These are phyloP conservation scores for Epicampocera succincta DNA, from an alignment of 2,888 invertebrate genomes.

Conservation along the genomic window DNA sequence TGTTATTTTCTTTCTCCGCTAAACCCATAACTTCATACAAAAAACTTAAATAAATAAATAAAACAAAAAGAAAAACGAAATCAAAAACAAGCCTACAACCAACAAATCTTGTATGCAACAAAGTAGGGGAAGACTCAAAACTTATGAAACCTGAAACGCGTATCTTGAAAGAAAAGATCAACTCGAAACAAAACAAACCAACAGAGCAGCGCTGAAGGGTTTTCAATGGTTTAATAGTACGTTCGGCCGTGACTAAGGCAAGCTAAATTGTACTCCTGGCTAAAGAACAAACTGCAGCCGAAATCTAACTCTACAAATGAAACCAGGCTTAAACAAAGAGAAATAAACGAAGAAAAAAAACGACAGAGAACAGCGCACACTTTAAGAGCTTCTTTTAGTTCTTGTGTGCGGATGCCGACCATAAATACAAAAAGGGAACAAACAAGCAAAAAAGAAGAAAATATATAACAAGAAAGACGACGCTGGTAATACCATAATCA, in stretches of 20 bases:
- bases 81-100: constrained; percentile 11
- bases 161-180: constrained; percentile 38
- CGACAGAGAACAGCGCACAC: constrained; percentile 46
- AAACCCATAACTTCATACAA: constrained; percentile 25
- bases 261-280: constrained; percentile 5
- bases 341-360: constrained; percentile 8
- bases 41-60: constrained; percentile 15
- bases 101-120: constrained; percentile 43
- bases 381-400: constrained; percentile 61
- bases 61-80: not conserved
- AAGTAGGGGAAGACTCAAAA: constrained; percentile 26
- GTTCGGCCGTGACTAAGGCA: constrained; percentile 1
- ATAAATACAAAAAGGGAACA: constrained; percentile 27
- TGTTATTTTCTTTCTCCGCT: constrained; percentile 20
- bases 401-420: constrained; percentile 57
- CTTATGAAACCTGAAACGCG: constrained; percentile 53
- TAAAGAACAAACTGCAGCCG: constrained; percentile 24
- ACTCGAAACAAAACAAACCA: not conserved
- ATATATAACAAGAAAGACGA: constrained; percentile 40
- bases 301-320: constrained; percentile 33
- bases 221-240: constrained; percentile 32
- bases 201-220: constrained; percentile 19
- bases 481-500: constrained; percentile 51
- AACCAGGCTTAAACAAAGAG: constrained; percentile 41
- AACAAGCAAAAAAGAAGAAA: constrained; percentile 16